Conservation (phyloP, 2,797 vertebrate species). For the Hephaestus fuliginosus region DNA sequence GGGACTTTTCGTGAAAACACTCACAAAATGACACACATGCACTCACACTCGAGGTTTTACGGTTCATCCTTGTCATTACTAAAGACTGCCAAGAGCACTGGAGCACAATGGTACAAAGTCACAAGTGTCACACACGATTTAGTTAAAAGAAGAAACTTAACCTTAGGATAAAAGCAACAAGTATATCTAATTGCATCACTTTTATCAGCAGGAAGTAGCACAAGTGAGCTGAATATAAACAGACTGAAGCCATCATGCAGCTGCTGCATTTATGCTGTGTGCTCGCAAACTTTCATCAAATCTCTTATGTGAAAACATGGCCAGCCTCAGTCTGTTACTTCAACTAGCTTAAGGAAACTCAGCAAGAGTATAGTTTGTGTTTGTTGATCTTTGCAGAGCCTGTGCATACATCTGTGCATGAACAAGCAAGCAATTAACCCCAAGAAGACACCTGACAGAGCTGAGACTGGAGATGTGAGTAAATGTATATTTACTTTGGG, state of each 20-base stretch:
- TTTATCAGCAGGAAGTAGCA: not conserved
- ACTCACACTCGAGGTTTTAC: conserved; percentile 15
- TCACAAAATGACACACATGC: conserved; percentile 19
- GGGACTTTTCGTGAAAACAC: conserved; percentile 28
- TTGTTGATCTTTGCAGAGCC: conserved; percentile 4
- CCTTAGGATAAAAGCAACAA: not conserved
- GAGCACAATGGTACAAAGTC: conserved; percentile 17
- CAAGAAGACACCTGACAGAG: conserved; percentile 5
- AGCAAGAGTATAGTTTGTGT: not conserved
- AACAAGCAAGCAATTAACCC: conserved; percentile 38
- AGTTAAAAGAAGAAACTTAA: not conserved
- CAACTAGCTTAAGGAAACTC: not conserved
- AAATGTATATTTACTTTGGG: conserved; percentile 17
- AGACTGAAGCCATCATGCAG: not conserved
- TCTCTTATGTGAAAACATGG: not conserved
- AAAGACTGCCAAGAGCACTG: not conserved
- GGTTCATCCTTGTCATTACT: conserved; percentile 21
- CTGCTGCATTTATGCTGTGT: conserved; percentile 8
- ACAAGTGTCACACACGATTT: not conserved
- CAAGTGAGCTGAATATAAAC: not conserved
- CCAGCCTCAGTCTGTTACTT: conserved; percentile 1
- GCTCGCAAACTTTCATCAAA: conserved; percentile 19
- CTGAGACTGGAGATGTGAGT: conserved; percentile 4
- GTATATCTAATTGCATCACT: not conserved
- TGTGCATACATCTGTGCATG: conserved; percentile 6